Conservation (phyloP, 2,888 invertebrate species). For the Thumatha senex region DNA sequence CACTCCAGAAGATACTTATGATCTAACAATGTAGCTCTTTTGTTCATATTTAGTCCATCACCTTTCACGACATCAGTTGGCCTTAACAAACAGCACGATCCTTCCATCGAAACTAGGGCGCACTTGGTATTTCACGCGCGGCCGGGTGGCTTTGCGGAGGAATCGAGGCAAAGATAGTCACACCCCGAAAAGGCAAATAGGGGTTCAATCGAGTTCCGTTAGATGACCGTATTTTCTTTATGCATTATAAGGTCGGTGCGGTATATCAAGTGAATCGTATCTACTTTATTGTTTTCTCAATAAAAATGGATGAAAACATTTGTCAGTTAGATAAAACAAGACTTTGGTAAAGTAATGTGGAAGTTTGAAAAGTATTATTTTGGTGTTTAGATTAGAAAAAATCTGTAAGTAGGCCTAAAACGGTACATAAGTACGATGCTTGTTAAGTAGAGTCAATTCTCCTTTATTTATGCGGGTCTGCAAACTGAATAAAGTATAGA, state of each 20-base stretch:
- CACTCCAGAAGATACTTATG: constrained; percentile 56
- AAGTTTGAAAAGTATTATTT: constrained; percentile 54
- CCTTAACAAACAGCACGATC: constrained; percentile 80
- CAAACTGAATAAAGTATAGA: constrained; percentile 71
- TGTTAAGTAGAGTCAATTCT: constrained; percentile 50
- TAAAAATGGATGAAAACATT: constrained; percentile 66
- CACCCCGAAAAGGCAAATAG: constrained; percentile 78
- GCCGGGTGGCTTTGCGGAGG: constrained; percentile 72
- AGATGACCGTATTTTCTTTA: constrained; percentile 75
- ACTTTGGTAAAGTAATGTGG: constrained; percentile 38
- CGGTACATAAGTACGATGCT: constrained; percentile 37
- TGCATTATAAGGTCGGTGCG: constrained; percentile 68
- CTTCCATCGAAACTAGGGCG: constrained; percentile 77
- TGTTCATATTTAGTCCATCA: constrained; percentile 73
- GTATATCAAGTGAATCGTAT: constrained; percentile 67
- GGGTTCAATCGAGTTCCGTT: constrained; percentile 70
- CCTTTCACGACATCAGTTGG: constrained; percentile 62
- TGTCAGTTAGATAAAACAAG: constrained; percentile 62
- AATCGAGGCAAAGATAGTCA: constrained; percentile 77
- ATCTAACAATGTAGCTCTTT: constrained; percentile 54
- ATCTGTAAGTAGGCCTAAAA: neutral
- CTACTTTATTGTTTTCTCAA: constrained; percentile 66
- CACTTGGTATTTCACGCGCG: constrained; percentile 82
- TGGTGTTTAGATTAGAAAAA: constrained; percentile 47
- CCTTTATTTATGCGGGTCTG: constrained; percentile 75